Percentiles rank a stretch among this genome's conserved stretches.
phyloP scores from a whole-genome alignment of 2,797 vertebrate species.

The Aplochiton taeniatus region DNA sequence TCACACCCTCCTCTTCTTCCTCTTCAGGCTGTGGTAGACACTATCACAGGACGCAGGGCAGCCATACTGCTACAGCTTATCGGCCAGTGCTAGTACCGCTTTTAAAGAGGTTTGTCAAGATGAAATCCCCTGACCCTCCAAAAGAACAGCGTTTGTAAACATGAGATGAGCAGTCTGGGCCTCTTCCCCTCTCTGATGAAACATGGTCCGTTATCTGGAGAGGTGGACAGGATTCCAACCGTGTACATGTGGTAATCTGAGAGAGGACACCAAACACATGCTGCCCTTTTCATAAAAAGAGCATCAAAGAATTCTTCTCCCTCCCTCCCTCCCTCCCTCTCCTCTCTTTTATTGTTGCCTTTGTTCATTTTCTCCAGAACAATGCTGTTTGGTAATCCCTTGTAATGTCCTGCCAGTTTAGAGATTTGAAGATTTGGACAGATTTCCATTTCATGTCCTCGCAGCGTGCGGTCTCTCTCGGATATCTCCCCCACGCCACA shows the following conservation, averaged over 20 bases:
- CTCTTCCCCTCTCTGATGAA: slow-evolving; percentile 76
- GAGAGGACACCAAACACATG: slow-evolving; percentile 54
- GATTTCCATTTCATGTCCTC: slow-evolving; percentile 60
- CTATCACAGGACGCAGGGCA: too few relatives aligned
- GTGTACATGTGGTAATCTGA: slow-evolving; percentile 60
- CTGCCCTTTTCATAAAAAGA: slow-evolving; percentile 10
- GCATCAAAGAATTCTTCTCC: neutral
- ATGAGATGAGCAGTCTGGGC: slow-evolving; percentile 66
- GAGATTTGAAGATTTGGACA: slow-evolving; percentile 50
- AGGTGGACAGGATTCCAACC: slow-evolving; percentile 61
- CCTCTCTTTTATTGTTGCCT: slow-evolving; percentile 7
- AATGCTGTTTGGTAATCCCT: slow-evolving; percentile 56
- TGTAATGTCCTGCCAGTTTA: slow-evolving; percentile 64
- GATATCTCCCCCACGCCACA: slow-evolving; percentile 45
- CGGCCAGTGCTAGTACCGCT: neutral
- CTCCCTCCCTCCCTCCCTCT: neutral
- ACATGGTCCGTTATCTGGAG: slow-evolving; percentile 68
- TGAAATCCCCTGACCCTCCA: slow-evolving; percentile 42
- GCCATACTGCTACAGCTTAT: neutral
- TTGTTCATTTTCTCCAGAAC: slow-evolving; percentile 37
- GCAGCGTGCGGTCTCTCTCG: slow-evolving; percentile 57
- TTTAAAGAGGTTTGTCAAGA: slow-evolving; percentile 2
- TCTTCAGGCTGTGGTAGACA: too few relatives aligned
- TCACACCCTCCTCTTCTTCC: too few relatives aligned
- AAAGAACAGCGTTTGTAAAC: slow-evolving; percentile 78